phyloP scores from a whole-genome alignment of 2,888 invertebrate genomes.

The Chloroclystis v-ata region DNA sequence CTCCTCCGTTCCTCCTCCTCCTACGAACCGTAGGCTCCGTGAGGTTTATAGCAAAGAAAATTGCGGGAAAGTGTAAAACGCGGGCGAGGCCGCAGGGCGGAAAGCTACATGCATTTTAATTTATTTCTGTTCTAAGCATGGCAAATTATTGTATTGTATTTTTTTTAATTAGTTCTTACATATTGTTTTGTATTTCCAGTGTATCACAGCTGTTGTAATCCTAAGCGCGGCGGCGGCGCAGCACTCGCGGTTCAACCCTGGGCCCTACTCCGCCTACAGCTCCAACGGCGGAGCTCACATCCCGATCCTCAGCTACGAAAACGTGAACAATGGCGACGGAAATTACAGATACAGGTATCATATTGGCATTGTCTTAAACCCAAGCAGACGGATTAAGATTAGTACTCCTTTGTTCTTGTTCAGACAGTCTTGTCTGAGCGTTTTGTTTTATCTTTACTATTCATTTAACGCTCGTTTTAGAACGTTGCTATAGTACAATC shows the following conservation, averaged over 20 bases:
- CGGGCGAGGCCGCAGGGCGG: too few relatives aligned
- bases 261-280: constrained; percentile 38
- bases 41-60: too few relatives aligned
- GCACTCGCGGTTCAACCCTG: constrained; percentile 33
- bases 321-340: constrained; percentile 79
- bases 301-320: constrained; percentile 79
- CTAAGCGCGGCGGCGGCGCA: constrained; percentile 40
- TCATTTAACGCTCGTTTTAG: too few relatives aligned
- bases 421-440: background rate
- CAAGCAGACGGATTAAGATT: background rate
- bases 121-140: too few relatives aligned
- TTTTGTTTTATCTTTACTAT: background rate
- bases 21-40: too few relatives aligned
- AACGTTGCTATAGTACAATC: background rate
- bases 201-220: constrained; percentile 37
- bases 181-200: too few relatives aligned
- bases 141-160: too few relatives aligned
- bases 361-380: background rate
- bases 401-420: background rate
- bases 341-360: constrained; percentile 79
- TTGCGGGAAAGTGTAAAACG: too few relatives aligned
- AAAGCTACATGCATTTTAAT: too few relatives aligned
- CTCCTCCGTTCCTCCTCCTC: too few relatives aligned
- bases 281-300: constrained; percentile 59
- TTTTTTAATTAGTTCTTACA: too few relatives aligned